Conservation (phyloP, 2,113 vertebrate genomes). For the Mormoops blainvillei region DNA sequence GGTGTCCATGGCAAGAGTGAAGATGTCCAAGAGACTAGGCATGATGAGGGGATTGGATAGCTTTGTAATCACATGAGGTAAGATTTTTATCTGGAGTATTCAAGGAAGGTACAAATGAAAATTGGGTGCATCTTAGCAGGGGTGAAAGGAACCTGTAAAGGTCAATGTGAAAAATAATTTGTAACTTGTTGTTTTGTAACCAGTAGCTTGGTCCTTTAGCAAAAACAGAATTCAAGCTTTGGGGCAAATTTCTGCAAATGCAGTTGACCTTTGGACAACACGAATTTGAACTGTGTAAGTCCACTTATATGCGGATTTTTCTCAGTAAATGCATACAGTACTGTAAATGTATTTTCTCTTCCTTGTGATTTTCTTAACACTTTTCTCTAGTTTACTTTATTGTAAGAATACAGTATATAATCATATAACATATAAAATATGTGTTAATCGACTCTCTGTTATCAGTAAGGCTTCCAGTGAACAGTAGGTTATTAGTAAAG, state of each 20-base stretch:
- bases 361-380: background rate
- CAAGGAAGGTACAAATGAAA: background rate
- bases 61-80: background rate
- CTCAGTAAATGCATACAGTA: background rate
- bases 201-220: background rate
- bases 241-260: background rate
- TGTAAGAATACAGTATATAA: background rate
- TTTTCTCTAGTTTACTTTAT: background rate
- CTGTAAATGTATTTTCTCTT: background rate
- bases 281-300: background rate
- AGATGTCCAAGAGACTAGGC: background rate
- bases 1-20: rapidly evolving
- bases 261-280: background rate
- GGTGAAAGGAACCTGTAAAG: background rate
- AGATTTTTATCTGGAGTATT: background rate
- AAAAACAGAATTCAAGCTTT: background rate
- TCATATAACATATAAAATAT: background rate
- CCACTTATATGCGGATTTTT: background rate
- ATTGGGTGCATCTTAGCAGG: background rate
- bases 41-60: background rate
- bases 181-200: background rate
- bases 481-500: background rate
- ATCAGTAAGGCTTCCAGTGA: background rate
- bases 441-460: background rate
- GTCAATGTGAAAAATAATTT: background rate